Evolutionary conservation across 2,888 invertebrate genomes (phyloP).

Genomic region (Sympetrum striolatum): DNA sequence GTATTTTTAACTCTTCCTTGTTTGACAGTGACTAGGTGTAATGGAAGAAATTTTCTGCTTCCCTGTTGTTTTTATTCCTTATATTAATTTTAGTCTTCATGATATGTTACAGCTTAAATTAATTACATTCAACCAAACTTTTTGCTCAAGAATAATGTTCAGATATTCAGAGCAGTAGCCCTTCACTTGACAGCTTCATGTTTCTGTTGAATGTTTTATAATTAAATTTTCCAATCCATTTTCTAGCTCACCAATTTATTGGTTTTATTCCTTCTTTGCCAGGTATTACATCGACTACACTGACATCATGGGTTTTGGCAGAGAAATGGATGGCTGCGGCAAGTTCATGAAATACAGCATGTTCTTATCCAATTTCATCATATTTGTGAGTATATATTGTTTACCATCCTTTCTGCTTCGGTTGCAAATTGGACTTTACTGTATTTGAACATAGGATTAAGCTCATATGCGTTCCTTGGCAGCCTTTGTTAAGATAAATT

Average conservation of each 20-base stretch:
- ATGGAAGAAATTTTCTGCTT: too few relatives aligned
- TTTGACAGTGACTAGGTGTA: too few relatives aligned
- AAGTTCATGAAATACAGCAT: constrained; percentile 86
- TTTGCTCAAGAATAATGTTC: too few relatives aligned
- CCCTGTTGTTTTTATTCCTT: too few relatives aligned
- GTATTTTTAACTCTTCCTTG: too few relatives aligned
- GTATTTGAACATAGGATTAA: too few relatives aligned
- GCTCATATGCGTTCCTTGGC: too few relatives aligned
- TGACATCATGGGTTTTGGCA: constrained; percentile 73
- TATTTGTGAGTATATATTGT: constrained; percentile 75
- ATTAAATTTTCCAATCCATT: neutral
- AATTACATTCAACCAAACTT: too few relatives aligned
- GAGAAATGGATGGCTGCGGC: constrained; percentile 88
- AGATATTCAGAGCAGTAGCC: too few relatives aligned
- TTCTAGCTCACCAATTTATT: neutral
- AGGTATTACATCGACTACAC: neutral
- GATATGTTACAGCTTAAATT: too few relatives aligned
- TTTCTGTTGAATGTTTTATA: neutral
- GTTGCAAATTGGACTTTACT: neutral
- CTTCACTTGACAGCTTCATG: neutral
- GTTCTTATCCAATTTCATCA: constrained; percentile 82
- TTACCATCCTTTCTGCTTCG: neutral
- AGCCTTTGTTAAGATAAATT: too few relatives aligned
- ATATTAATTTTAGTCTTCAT: too few relatives aligned
- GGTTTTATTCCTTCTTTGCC: neutral